Evolutionary conservation across 2,888 invertebrate genomes (phyloP).

Genomic region (Platerodrilus igneus): DNA sequence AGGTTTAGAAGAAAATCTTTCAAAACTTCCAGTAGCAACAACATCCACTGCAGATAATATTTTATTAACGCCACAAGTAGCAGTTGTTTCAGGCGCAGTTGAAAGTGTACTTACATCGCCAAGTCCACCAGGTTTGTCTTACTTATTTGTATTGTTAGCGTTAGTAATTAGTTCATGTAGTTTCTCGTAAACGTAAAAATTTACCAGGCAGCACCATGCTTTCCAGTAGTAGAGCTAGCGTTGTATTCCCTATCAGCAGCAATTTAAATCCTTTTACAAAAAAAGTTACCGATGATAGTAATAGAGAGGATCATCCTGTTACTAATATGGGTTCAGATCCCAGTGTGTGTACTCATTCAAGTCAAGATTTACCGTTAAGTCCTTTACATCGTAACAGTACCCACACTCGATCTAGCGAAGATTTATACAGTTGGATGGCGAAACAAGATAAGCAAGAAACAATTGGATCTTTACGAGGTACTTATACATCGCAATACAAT

Average conservation of each 20-base stretch:
- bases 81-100: constrained; percentile 44
- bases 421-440: constrained; percentile 95
- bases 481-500: not conserved
- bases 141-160: not conserved
- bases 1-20: too few relatives aligned
- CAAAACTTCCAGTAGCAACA: too few relatives aligned
- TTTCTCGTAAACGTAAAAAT: constrained; percentile 48
- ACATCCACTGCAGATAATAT: constrained; percentile 25
- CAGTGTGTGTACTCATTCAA: constrained; percentile 50
- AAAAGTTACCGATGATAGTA: constrained; percentile 51
- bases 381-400: constrained; percentile 41
- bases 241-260: constrained; percentile 55
- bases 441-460: constrained; percentile 57
- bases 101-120: constrained; percentile 51
- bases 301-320: constrained; percentile 57
- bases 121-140: constrained; percentile 56
- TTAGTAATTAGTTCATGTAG: constrained; percentile 33
- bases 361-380: constrained; percentile 45
- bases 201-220: constrained; percentile 52
- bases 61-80: constrained; percentile 41
- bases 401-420: constrained; percentile 55
- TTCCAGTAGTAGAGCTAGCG: constrained; percentile 69
- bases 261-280: constrained; percentile 55
- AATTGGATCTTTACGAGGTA: constrained; percentile 16
- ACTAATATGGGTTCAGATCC: constrained; percentile 64